Percentiles rank a stretch among this genome's conserved stretches.
phyloP scores from a whole-genome alignment of 2,888 invertebrate genomes.

The Yponomeuta plumbellus region DNA sequence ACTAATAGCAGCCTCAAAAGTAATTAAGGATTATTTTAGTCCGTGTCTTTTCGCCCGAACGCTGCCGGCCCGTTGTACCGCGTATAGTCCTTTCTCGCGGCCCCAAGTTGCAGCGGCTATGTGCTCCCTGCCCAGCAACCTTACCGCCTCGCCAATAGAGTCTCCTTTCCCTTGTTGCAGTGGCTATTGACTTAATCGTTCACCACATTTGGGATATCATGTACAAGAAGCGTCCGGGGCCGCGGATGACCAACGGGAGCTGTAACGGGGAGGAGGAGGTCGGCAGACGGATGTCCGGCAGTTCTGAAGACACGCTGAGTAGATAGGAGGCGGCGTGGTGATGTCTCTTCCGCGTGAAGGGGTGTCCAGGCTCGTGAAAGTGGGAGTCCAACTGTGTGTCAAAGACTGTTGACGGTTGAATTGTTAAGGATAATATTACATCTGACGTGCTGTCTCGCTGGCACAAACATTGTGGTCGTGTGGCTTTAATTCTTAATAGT shows the following conservation, averaged over 20 bases:
- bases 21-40: too few species aligned
- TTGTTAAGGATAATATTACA: too few species aligned
- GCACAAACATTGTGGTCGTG: too few species aligned
- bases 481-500: too few species aligned
- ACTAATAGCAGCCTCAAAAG: too few species aligned
- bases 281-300: conserved; percentile 59
- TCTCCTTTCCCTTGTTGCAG: conserved; percentile 84
- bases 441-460: too few species aligned
- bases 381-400: too few species aligned
- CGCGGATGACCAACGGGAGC: conserved; percentile 47
- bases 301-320: conserved; percentile 70
- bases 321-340: conserved; percentile 47
- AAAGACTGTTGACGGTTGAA: too few species aligned
- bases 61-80: too few species aligned
- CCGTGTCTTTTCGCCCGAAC: too few species aligned
- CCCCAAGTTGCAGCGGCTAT: conserved; percentile 71
- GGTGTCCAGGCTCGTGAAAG: background rate
- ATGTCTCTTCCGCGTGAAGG: background rate
- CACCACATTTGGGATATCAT: conserved; percentile 99
- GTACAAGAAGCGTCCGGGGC: conserved; percentile 68
- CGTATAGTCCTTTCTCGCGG: too few species aligned
- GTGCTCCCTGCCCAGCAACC: conserved; percentile 45
- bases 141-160: conserved; percentile 41
- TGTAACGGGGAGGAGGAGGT: conserved; percentile 55
- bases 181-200: conserved; percentile 99